These are phyloP conservation scores for Hipposideros larvatus DNA, from an alignment of 2,797 vertebrate species.

Conservation along the genomic window DNA sequence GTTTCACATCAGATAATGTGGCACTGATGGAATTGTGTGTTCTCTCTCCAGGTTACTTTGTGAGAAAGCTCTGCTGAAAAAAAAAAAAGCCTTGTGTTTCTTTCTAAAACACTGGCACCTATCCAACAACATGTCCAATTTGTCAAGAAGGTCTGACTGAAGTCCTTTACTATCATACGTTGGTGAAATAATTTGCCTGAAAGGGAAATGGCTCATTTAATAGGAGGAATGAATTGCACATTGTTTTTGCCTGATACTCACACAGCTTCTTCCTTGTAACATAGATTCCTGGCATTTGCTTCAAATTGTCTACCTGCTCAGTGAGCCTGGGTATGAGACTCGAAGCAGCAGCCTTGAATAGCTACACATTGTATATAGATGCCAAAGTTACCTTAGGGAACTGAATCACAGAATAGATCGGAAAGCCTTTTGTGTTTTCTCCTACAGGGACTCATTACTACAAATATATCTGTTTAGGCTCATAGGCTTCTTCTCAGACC, in stretches of 20 bases:
- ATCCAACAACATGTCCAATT: constrained; percentile 88
- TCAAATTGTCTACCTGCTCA: constrained; percentile 74
- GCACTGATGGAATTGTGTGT: constrained; percentile 77
- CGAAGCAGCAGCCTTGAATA: constrained; percentile 11
- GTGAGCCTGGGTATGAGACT: constrained; percentile 59
- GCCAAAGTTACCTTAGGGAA: constrained; percentile 54
- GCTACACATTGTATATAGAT: background rate
- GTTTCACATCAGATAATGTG: constrained; percentile 77
- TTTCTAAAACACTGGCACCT: constrained; percentile 87
- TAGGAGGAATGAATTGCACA: constrained; percentile 88
- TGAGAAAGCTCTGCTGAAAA: constrained; percentile 88
- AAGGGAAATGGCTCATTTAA: constrained; percentile 88
- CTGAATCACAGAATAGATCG: background rate
- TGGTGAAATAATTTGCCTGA: constrained; percentile 87
- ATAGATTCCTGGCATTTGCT: constrained; percentile 69
- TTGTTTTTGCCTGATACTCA: constrained; percentile 85
- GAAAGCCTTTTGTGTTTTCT: constrained; percentile 43
- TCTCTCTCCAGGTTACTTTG: constrained; percentile 83
- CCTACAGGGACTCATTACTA: constrained; percentile 28
- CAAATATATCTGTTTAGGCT: constrained; percentile 26
- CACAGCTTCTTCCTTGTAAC: constrained; percentile 74
- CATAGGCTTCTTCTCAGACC: background rate
- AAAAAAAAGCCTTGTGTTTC: constrained; percentile 83
- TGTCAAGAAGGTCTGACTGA: constrained; percentile 90
- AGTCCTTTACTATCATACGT: constrained; percentile 84